Base-by-base conservation (phyloP, 2,888 invertebrate genomes). In the Maniola hyperantus region DNA sequence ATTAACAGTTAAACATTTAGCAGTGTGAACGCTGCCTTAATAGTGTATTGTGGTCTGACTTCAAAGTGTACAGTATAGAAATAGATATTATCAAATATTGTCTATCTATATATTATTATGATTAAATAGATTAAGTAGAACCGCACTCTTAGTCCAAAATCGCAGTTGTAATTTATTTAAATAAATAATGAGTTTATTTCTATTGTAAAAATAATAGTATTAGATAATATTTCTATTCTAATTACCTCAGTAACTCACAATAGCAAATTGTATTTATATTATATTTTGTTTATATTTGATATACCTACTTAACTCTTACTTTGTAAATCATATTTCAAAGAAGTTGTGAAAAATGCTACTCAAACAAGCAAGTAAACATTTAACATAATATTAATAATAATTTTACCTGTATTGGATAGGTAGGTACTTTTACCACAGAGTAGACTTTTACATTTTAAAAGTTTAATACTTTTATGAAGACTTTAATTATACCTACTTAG, bases 61-160 rank as follows among this genome's bases (percentile, higher is more conserved):
- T 80, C 73, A 83, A 85, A 89, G 89, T 91, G 89, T 91, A 92
- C 92, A 92, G 89, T 86, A 87, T 86, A 91, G 85, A 87, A 85
- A 83, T 80, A 90, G 86, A 87, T 86, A 83, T 80, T 88, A 88
- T 83, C 80, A 79, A 83, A 85, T 82, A 82, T 86, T 87, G 83
- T 85, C 84, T 89, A 86, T 83, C 84, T 82, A 81, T 77, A 84
- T 81, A 83, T 81, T 88, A 88, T 80, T 82, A 79, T 84, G 82
- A 83, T 84, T 87, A 81, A 73, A 69, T 89, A 74, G 71, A 64
- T 26, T 74, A 90, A 88, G 89, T 91, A 91, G 91, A 82, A 83
- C 85, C 88, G 88, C 91, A 85, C 81, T 83, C 78, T 87, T 89
- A 89, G 86, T 86, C 87, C 84, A 83, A 88, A 89, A 85, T 85